Base-by-base conservation (phyloP, 2,113 vertebrate species). In the Dendropsophus ebraccatus region DNA sequence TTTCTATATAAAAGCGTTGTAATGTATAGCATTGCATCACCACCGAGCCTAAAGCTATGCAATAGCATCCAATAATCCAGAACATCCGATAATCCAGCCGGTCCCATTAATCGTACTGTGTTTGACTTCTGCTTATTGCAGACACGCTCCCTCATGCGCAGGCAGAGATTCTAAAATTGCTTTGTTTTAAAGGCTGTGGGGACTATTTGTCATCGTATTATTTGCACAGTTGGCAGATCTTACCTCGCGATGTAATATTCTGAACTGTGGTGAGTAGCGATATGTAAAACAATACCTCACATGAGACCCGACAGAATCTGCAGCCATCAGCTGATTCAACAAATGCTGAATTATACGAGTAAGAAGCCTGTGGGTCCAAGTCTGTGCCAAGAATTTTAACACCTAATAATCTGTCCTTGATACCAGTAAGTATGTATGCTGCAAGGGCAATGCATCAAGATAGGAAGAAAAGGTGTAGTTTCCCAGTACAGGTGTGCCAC, bases 321-420 rank as follows among this genome's bases (percentile, higher is more conserved):
- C 47, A 52, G 74, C 25, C n/a, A 50, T 52, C 74, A 52, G 74
- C 74, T 30, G 74, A 52, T 30, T 52, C 74, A 50, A 76, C 74
- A 19, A 76, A 52, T 14, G 12, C 25, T 23, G 25, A 30, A 16
- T 14, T 16, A 16, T 28, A n/a, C 25, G 5, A 62, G n/a, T 62
- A 28, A 62, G 1, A 28, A 62, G 58, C 58, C n/a, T 11, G 2
- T 12, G 58, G 13, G 11, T 28, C 9, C 58, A 11, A 4, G 12
- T 13, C 58, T 28, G n/a, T 62, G 58, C 11, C 28, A 4, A 62
- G 11, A 0, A n/a, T 13, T 62, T 62, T 12, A 56, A 56, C 21
- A 19, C 17, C 1, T 10, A 19, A 16, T 19, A 19, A 54, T 2
- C 17, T 10, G 10, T 54, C 19, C 50, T 54, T 19, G 2, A 54